Percentiles rank a stretch among this genome's conserved stretches.
Conservation (phyloP, 2,797 vertebrate species). For the Protosalanx chinensis region DNA sequence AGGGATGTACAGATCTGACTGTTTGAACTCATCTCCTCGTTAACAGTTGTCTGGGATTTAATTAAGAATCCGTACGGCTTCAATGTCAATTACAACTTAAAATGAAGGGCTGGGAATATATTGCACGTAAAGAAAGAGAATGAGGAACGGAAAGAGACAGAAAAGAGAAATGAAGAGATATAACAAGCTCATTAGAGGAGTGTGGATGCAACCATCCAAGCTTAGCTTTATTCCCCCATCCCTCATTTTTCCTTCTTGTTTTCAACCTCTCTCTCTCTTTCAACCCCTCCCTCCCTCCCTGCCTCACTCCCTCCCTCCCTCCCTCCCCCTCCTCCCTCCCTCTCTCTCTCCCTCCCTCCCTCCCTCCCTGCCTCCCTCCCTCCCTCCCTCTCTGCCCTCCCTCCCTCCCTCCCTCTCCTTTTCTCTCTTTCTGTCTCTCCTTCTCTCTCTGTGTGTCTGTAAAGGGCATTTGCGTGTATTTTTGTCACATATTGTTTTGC, state of each 20-base stretch:
- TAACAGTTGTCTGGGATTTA: slow-evolving; percentile 70
- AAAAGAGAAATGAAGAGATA: slow-evolving; percentile 8
- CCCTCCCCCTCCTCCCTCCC: slow-evolving; percentile 19
- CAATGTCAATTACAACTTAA: slow-evolving; percentile 65
- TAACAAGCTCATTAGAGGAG: slow-evolving; percentile 55
- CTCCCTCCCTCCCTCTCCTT: slow-evolving; percentile 8
- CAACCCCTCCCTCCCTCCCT: background rate
- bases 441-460: slow-evolving; percentile 42
- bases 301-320: too few species aligned
- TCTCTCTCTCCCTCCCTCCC: slow-evolving; percentile 37
- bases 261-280: slow-evolving; percentile 20
- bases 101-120: slow-evolving; percentile 43
- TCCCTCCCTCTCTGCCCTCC: slow-evolving; percentile 18
- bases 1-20: slow-evolving; percentile 61
- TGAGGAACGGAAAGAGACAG: background rate
- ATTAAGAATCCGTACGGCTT: slow-evolving; percentile 65
- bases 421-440: slow-evolving; percentile 34
- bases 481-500: slow-evolving; percentile 60
- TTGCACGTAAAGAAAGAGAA: slow-evolving; percentile 45
- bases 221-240: slow-evolving; percentile 40
- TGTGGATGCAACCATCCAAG: slow-evolving; percentile 60
- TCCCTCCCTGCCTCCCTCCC: slow-evolving; percentile 37
- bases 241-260: slow-evolving; percentile 24
- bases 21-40: slow-evolving; percentile 68
- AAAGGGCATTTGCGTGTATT: slow-evolving; percentile 39